Percentiles rank a stretch among this genome's conserved stretches.
Conservation (phyloP, 2,797 vertebrate genomes). For the Pseudomugil tenellus region DNA sequence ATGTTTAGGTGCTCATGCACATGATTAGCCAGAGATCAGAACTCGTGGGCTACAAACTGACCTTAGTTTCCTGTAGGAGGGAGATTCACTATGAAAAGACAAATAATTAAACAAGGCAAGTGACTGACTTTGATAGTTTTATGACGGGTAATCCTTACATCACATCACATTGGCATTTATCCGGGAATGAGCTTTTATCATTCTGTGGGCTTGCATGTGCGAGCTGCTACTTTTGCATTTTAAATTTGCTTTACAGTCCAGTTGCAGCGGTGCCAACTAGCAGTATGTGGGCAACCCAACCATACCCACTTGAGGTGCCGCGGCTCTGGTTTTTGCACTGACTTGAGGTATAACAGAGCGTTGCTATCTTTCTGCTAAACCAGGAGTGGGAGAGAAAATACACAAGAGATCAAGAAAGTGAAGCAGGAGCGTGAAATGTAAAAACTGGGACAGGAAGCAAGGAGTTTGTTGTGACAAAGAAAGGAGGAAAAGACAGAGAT, state of each 20-base stretch:
- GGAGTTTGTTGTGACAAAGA: constrained; percentile 46
- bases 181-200: constrained; percentile 14
- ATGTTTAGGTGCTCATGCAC: constrained; percentile 33
- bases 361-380: constrained; percentile 26
- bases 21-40: constrained; percentile 14
- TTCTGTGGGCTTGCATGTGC: constrained; percentile 12
- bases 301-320: constrained; percentile 17
- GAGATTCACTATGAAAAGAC: background rate
- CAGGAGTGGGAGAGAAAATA: constrained; percentile 24
- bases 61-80: constrained; percentile 20
- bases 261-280: constrained; percentile 48
- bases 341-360: constrained; percentile 15
- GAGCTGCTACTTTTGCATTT: constrained; percentile 12
- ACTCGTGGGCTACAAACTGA: constrained; percentile 15
- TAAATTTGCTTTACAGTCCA: constrained; percentile 18
- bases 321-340: constrained; percentile 22
- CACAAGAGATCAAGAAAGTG: constrained; percentile 12
- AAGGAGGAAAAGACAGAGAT: constrained; percentile 27
- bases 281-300: constrained; percentile 36
- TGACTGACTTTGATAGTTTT: constrained; percentile 11
- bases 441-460: constrained; percentile 27
- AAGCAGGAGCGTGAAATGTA: constrained; percentile 23
- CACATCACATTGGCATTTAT: constrained; percentile 19
- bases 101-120: constrained; percentile 8
- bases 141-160: constrained; percentile 31